phyloP scores from a whole-genome alignment of 2,888 invertebrate genomes.

The Rotaria macrura region DNA sequence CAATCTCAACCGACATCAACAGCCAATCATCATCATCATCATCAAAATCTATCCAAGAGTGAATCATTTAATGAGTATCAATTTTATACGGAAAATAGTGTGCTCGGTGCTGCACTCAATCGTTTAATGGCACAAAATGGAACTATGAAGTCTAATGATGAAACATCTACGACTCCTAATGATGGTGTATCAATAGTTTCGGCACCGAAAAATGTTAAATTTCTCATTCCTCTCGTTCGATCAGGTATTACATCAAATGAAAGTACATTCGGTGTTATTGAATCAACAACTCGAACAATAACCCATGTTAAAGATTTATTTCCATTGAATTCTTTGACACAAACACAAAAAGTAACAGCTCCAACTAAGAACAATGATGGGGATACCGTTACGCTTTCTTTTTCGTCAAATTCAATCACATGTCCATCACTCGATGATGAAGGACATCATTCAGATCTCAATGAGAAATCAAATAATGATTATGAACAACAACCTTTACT shows the following conservation, averaged over 20 bases:
- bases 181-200: neutral
- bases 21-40: neutral
- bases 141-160: neutral
- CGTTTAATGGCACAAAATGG: neutral
- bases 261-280: neutral
- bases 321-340: neutral
- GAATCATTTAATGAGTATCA: neutral
- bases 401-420: neutral
- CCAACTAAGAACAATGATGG: neutral
- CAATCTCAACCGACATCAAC: neutral
- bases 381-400: neutral
- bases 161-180: neutral
- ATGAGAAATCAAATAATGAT: neutral
- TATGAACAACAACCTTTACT: neutral
- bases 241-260: constrained; percentile 1
- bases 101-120: constrained; percentile 4
- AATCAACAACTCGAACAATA: neutral
- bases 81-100: neutral
- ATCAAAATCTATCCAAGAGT: neutral
- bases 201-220: constrained; percentile 4
- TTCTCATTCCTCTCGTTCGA: neutral
- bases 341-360: neutral
- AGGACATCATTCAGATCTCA: neutral
- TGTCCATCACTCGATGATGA: neutral
- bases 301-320: constrained; percentile 9